Base-by-base conservation (phyloP, 2,113 vertebrate genomes). In the Phalacrocorax aristotelis region DNA sequence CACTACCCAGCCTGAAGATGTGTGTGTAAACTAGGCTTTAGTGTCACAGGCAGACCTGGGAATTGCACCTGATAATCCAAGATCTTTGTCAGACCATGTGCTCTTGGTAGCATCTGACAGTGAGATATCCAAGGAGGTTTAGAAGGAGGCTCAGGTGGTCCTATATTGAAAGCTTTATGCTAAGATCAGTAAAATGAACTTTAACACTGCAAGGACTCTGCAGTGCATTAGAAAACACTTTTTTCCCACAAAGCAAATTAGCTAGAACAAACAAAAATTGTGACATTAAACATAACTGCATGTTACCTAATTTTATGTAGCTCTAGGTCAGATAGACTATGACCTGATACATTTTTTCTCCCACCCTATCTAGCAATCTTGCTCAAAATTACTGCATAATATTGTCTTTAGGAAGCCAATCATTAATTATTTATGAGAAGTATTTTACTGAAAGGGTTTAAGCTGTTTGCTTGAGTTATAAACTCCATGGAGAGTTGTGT, bases 261-360 rank as follows among this genome's bases (percentile, higher is more conserved):
- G 90, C 89, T 96, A 97, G 98, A 98, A 68, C n/a, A 97, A 97
- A 96, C 91, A 97, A 96, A 98, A 97, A 89, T 86, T 93, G 88
- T 97, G 90, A 97, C 91, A 90, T 96, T 97, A 96, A 96, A 94
- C 90, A 94, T 96, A 96, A 93, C 44, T 97, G 96, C 97, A 97
- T 83, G 78, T 86, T 97, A 90, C 86, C 66, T 76, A 91, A 54
- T 97, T 98, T 97, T 97, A 91, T 96, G 86, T 84, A 81, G 83
- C 66, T 95, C 66, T 96, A 97, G 92, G 90, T 98, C 97, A 98
- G 34, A 95, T 82, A 90, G 75, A 91, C 75, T 96, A 87, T 97
- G 96, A 97, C 91, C 92, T 94, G 93, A 92, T 26, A 90, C 13
- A 86, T 70, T 87, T 92, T 92, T 68, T 78, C 52, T 85, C 42